Conservation (phyloP, 2,113 vertebrate genomes). For the Conger conger region DNA sequence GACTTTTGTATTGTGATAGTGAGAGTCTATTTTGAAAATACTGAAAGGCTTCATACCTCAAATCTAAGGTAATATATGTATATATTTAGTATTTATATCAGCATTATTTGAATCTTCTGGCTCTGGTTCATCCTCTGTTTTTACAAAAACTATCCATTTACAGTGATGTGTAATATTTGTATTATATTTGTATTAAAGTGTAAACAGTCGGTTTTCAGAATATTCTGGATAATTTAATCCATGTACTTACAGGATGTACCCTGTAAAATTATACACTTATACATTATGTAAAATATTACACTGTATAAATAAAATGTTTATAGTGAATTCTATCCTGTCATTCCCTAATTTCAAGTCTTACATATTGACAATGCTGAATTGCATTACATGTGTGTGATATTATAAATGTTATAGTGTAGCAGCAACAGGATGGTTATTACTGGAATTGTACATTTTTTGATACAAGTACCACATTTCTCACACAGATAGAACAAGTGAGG, state of each 20-base stretch:
- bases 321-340: neutral
- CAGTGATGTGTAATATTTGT: neutral
- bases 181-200: neutral
- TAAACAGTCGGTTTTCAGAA: neutral
- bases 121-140: neutral
- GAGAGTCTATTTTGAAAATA: neutral
- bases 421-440: no score
- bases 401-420: neutral
- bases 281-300: no score
- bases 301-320: neutral
- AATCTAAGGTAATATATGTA: neutral
- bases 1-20: neutral
- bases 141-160: neutral
- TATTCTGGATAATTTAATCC: neutral
- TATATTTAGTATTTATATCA: neutral
- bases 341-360: neutral
- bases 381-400: neutral
- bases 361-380: neutral
- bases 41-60: neutral
- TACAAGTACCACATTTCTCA: neutral
- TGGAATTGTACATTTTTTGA: no score
- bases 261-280: no score
- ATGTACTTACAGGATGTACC: neutral
- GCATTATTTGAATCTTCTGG: neutral
- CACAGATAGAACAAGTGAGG: neutral